Percentiles rank a stretch among this genome's conserved stretches.
phyloP scores from a whole-genome alignment of 2,797 vertebrate genomes.

The Eidolon dupreanum region DNA sequence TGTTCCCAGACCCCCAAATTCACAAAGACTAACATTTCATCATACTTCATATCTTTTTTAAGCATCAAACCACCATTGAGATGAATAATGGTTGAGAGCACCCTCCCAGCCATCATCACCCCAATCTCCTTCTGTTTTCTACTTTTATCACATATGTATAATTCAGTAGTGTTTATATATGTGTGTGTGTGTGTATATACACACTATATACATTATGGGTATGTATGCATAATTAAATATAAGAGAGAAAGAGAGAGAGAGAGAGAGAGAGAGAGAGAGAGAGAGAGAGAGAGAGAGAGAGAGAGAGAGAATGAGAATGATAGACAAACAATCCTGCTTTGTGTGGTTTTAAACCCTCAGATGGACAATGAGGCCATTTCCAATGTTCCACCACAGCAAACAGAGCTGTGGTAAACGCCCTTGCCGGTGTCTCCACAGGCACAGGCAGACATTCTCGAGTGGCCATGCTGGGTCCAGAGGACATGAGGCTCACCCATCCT shows the following conservation, averaged over 20 bases:
- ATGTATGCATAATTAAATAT: too few species aligned
- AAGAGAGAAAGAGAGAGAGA: too few species aligned
- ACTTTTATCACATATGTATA: background rate
- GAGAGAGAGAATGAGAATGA: background rate
- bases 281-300: too few species aligned
- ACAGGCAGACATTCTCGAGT: background rate
- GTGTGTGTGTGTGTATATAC: background rate
- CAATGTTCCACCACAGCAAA: background rate
- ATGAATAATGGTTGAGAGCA: background rate
- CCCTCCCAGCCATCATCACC: background rate
- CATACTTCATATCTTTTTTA: background rate
- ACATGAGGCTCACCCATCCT: background rate
- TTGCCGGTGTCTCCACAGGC: accelerated
- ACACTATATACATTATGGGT: background rate
- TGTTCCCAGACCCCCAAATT: background rate
- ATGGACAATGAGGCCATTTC: background rate
- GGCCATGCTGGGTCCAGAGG: background rate
- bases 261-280: too few species aligned
- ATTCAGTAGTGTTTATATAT: background rate
- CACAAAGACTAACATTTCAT: background rate
- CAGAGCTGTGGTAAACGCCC: background rate
- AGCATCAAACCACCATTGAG: background rate
- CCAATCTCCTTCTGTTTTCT: background rate
- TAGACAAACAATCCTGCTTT: background rate
- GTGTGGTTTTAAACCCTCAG: background rate